These are phyloP conservation scores for Ganaspis brasiliensis DNA, from an alignment of 2,888 invertebrate species.

Conservation along the genomic window DNA sequence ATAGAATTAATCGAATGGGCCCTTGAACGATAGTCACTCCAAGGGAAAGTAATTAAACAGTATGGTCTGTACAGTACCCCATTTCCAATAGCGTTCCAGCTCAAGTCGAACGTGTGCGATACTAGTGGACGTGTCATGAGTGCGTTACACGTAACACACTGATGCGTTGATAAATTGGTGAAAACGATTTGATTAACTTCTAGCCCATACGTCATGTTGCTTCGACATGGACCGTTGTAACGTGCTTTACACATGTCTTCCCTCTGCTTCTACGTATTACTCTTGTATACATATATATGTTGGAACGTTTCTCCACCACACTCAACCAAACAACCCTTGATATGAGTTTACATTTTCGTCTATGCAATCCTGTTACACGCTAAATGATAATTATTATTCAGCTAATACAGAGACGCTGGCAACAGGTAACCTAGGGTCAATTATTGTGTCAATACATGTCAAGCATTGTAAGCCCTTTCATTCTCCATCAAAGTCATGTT, in stretches of 20 bases:
- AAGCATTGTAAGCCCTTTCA: slow-evolving; percentile 15
- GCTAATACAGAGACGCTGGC: not conserved
- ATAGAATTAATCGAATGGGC: slow-evolving; percentile 49
- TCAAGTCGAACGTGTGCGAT: slow-evolving; percentile 28
- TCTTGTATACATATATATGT: not conserved
- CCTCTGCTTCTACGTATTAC: not conserved
- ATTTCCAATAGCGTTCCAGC: slow-evolving; percentile 49
- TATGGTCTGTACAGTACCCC: slow-evolving; percentile 45
- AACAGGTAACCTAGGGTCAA: not conserved
- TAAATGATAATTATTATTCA: slow-evolving; percentile 14
- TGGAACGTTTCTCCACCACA: no score
- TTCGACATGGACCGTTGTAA: slow-evolving; percentile 62
- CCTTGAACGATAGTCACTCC: slow-evolving; percentile 48
- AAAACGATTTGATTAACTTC: slow-evolving; percentile 73
- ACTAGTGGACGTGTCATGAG: slow-evolving; percentile 28
- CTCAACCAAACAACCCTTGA: not conserved
- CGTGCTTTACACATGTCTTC: slow-evolving; percentile 43
- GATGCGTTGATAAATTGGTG: slow-evolving; percentile 68
- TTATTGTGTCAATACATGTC: slow-evolving; percentile 16
- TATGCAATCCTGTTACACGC: not conserved
- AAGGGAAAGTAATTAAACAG: slow-evolving; percentile 56
- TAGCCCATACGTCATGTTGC: slow-evolving; percentile 66
- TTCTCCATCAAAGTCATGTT: not conserved
- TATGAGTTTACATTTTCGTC: slow-evolving; percentile 59
- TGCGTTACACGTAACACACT: slow-evolving; percentile 47